Evolutionary conservation across 2,113 vertebrate genomes (phyloP).

Genomic region (Orycteropus afer): DNA sequence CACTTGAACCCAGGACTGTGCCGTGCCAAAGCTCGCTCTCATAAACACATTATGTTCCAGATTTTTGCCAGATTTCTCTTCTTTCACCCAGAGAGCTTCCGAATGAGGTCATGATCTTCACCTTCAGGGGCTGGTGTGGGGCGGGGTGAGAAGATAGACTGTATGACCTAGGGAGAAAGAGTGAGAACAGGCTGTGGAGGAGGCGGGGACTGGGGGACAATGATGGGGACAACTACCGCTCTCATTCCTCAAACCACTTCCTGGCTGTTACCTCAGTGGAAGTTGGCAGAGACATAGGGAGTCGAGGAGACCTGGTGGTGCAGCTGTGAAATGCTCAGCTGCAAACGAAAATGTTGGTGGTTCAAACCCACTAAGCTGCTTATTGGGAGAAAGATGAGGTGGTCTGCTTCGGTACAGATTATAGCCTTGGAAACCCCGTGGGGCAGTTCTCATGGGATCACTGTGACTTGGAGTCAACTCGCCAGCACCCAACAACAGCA

Average conservation of each 20-base stretch:
- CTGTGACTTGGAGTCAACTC: not conserved
- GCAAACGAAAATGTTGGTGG: not conserved
- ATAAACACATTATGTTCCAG: rapidly evolving
- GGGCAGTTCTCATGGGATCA: not conserved
- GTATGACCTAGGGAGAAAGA: not conserved
- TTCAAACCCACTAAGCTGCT: not conserved
- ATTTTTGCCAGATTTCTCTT: not conserved
- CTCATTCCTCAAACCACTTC: not conserved
- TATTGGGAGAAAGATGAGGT: not conserved
- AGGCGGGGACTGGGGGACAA: not conserved
- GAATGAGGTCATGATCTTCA: not conserved
- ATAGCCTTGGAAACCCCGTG: not conserved
- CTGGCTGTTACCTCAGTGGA: not conserved
- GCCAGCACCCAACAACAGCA: too few relatives aligned
- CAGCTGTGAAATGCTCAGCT: not conserved
- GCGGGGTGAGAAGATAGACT: not conserved
- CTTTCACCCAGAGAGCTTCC: not conserved
- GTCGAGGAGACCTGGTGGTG: not conserved
- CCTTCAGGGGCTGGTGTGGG: not conserved
- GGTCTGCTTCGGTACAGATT: not conserved
- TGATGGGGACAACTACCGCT: rapidly evolving
- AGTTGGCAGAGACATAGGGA: not conserved
- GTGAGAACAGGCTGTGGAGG: not conserved
- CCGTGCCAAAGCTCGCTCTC: not conserved
- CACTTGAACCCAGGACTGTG: not conserved